phyloP scores from a whole-genome alignment of 2,797 vertebrate species.

The Heteromormyrus szaboi region DNA sequence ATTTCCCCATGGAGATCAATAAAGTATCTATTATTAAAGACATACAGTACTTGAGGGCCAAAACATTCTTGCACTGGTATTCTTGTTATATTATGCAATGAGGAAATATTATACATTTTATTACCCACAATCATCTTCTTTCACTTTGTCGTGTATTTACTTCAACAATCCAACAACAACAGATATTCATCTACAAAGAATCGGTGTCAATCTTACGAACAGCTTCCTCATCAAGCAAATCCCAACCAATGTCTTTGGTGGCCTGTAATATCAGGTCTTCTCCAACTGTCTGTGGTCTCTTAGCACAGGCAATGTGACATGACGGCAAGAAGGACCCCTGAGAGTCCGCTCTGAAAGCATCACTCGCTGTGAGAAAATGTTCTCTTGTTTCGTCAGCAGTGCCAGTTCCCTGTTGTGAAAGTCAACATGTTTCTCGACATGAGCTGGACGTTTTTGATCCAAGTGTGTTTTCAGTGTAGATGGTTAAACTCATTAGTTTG shows the following conservation, averaged over 20 bases:
- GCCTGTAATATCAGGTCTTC: neutral
- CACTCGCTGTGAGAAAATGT: no score
- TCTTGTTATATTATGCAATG: neutral
- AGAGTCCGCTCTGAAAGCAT: neutral
- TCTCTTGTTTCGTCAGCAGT: no score
- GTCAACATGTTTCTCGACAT: neutral
- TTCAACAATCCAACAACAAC: neutral
- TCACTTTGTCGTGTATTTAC: neutral
- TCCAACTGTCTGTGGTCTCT: neutral
- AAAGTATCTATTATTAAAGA: neutral
- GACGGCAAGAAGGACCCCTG: neutral
- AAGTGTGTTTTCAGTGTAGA: neutral
- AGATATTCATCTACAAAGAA: neutral
- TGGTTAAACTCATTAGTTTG: neutral
- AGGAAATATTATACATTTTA: neutral
- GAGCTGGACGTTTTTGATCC: neutral
- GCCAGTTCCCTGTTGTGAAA: no score
- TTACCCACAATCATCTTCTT: neutral
- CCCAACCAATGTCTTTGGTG: neutral
- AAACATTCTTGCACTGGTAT: neutral
- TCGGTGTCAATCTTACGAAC: neutral
- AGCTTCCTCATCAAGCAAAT: neutral
- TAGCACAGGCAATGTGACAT: neutral
- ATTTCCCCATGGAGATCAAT: no score
- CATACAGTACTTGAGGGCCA: neutral